Evolutionary conservation across 2,113 vertebrate genomes (phyloP), one percentile per base, ranked within the genome.

Genomic region (Cyphomyrus discorhynchus): DNA sequence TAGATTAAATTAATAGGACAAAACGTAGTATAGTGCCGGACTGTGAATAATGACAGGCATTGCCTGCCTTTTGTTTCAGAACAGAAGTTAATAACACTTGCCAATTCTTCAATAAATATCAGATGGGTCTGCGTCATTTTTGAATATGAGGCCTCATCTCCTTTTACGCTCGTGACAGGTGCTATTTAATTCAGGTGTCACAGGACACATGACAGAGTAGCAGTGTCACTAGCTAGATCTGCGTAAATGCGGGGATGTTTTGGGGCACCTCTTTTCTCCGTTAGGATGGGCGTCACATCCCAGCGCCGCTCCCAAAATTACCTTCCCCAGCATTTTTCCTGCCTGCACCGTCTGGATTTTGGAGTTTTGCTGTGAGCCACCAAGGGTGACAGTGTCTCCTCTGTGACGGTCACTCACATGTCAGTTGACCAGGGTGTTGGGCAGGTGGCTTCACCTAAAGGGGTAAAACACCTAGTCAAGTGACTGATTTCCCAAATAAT

Each of bases 31-130:
- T 50, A 93, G 91, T 92, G 94, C 27, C 90, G 24, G 46, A 66
- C 50, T 90, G 90, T 85, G 91, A 94, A 90, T 94, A 92, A 95
- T 92, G 92, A 91, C 66, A 93, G 93, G 90, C 92, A 89, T 90
- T 93, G 90, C 86, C 85, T 93, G 93, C 39, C 46, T 93, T 94
- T 92, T 13, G 58, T 93, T 94, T 93, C 89, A 90, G 90, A 95
- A 90, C 93, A 93, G 91, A 80, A 91, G 93, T 93, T 94, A 91
- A 91, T 90, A 87, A 19, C 89, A 5, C 49, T 93, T 95, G 91
- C 91, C 95, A 93, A 94, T 93, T 93, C 82, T 92, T 94, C 92
- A 90, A 92, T 93, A 96, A 95, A 94, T 95, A 95, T 92, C 91
- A 95, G 94, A 95, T 91, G 92, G 24, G 53, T 91, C 92, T 91